Conservation (phyloP, 2,797 vertebrate species). For the Zalophus californianus region DNA sequence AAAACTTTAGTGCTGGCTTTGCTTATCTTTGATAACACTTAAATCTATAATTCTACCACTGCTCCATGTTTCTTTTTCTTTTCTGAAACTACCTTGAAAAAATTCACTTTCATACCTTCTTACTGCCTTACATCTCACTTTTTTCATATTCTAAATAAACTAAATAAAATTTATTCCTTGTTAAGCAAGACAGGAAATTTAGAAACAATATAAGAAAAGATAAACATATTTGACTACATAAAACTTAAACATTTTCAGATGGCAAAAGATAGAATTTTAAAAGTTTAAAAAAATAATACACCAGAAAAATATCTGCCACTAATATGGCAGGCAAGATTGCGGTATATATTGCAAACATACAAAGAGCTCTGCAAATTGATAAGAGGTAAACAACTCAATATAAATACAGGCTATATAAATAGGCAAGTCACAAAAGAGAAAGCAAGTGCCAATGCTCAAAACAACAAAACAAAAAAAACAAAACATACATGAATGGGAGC, state of each 20-base stretch:
- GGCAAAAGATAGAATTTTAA: background rate
- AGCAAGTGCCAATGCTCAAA: background rate
- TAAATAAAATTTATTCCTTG: background rate
- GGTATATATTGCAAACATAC: background rate
- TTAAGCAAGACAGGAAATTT: background rate
- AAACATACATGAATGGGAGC: background rate
- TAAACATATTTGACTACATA: conserved; percentile 6
- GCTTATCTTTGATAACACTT: conserved; percentile 22
- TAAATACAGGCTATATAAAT: background rate
- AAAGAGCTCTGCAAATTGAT: background rate
- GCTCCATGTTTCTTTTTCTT: background rate
- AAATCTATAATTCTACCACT: background rate
- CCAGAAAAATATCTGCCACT: background rate
- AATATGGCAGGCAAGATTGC: background rate
- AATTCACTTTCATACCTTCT: background rate
- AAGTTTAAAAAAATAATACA: background rate
- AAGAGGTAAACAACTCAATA: background rate
- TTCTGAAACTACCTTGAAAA: conserved; percentile 12
- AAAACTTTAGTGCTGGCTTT: background rate
- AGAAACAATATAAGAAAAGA: conserved; percentile 26
- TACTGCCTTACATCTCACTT: background rate
- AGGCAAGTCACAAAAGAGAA: conserved; percentile 6
- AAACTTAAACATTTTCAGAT: conserved; percentile 12
- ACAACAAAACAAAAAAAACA: background rate
- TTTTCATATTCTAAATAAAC: background rate